These are phyloP conservation scores for Polydesmus complanatus DNA, from an alignment of 2,888 invertebrate species.

Conservation along the genomic window DNA sequence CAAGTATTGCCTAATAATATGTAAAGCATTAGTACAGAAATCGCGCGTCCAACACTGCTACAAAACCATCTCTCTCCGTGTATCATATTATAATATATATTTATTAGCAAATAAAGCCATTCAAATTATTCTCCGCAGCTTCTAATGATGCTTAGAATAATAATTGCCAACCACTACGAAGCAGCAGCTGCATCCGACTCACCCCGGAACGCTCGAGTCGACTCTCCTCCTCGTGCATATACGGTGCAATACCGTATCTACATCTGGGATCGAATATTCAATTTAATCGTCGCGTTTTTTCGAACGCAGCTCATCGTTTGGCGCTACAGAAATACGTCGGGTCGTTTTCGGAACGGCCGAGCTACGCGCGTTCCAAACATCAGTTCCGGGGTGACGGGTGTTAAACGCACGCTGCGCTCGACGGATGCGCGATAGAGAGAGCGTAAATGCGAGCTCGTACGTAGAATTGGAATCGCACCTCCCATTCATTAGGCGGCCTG, in stretches of 20 bases:
- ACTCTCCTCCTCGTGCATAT: not conserved
- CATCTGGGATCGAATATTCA: not conserved
- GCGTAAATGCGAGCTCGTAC: too few species aligned
- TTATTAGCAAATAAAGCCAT: not conserved
- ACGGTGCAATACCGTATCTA: not conserved
- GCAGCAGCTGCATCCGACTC: not conserved
- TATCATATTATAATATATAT: too few species aligned
- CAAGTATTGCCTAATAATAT: not conserved
- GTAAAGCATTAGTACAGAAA: not conserved
- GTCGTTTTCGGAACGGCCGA: too few species aligned
- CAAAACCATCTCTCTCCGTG: too few species aligned
- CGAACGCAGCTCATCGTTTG: too few species aligned
- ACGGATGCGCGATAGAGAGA: too few species aligned
- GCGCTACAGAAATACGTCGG: too few species aligned
- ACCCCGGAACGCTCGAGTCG: not conserved
- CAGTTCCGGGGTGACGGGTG: too few species aligned
- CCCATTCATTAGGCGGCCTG: not conserved
- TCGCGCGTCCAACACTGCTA: not conserved
- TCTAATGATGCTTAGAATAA: not conserved
- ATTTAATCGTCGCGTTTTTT: not conserved
- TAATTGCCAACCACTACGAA: not conserved
- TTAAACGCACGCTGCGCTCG: too few species aligned
- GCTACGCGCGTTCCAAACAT: too few species aligned
- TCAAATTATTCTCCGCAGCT: not conserved
- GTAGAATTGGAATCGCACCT: too few species aligned